Base-by-base conservation (phyloP, 2,797 vertebrate species). In the Fundulus diaphanus region DNA sequence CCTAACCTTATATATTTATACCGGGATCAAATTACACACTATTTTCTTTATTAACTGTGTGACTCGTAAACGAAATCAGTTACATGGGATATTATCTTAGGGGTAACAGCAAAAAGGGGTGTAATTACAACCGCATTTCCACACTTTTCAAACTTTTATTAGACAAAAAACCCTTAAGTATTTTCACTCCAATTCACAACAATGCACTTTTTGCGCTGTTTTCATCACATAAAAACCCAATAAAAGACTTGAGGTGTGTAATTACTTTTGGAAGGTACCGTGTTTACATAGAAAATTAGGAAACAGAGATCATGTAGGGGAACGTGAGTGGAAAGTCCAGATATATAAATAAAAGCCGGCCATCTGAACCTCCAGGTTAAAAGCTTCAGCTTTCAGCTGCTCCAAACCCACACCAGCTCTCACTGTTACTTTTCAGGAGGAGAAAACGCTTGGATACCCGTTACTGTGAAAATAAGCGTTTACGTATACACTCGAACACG, bases 391-490 rank as follows among this genome's bases (percentile, higher is more conserved):
- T 12, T 40, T n/a, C 35, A 66, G 63, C 63, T 40, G 35, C 35
- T 66, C 63, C 37, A 15, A 24, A 4, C 35, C 15, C 22, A 4
- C 35, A 65, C 35, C 22, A 40, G 35, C 18, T 35, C 18, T 61
- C 35, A 40, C 35, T 65, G 22, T 66, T 15, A 66, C 63, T 15
- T n/a, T n/a, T 42, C 63, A 42, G 35, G 22, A 66, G 63, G 63
- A 66, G 63, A 42, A 66, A 66, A 24, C 22, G 24, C 24, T 11
- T 27, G 35, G 35, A 42, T 66, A n/a, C 5, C 24, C 13, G 37
- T 66, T 42, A 66, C 37, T n/a, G 24, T n/a, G 37, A 66, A 66
- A 66, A 66, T 66, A 42, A 66, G 37, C 37, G 27, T 42, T 15
- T 37, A 24, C 12, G 5, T 40, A n/a, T 61, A 40, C 57, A 13